Evolutionary conservation across 2,797 vertebrate species (phyloP), one percentile per base, ranked within the genome.

Genomic region (Coregonus sp.): DNA sequence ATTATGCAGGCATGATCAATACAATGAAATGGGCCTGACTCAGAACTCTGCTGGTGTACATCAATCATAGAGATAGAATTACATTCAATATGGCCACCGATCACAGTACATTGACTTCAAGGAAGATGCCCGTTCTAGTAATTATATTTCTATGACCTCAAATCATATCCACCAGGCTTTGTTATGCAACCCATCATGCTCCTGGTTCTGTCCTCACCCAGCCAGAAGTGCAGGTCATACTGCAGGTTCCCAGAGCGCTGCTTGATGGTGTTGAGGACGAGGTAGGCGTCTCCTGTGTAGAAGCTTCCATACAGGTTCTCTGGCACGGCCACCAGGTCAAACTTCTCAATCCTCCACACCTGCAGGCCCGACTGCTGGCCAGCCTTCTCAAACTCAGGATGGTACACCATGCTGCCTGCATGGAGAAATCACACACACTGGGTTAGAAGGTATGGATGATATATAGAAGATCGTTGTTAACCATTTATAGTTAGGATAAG

Each of bases 271-370:
- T 97, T 98, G 78, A 99, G 95, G 90, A 99, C 84, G 80, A 99
- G 81, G 37, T 99, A 99, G 47, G 98, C 96, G 1, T 99, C 98
- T 0, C 98, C 98, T 0, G 92, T 95, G 94, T 98, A 99, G 90
- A 99, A 99, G 4, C 96, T 96, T 52, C 98, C 98, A 0, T 97
- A 93, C 5, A 97, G 94, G 73, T 97, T 97, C 85, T 94, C 87
- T 0, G 98, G 98, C 79, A 99, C 97, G 0, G 97, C 95, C 0
- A 99, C 98, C 89, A 99, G 90, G 90, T 99, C 94, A 4, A 99
- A 97, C 84, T 96, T 98, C 92, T 99, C 98, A 1, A 99, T 92
- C 71, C 98, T 95, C 98, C 98, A 99, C 79, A 99, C 95, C 93
- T 99, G 98, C 71, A 99, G 96, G 67, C 98, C 98, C 0, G 96